Evolutionary conservation across 2,888 invertebrate genomes (phyloP).

Genomic region (Hypercompe scribonia): DNA sequence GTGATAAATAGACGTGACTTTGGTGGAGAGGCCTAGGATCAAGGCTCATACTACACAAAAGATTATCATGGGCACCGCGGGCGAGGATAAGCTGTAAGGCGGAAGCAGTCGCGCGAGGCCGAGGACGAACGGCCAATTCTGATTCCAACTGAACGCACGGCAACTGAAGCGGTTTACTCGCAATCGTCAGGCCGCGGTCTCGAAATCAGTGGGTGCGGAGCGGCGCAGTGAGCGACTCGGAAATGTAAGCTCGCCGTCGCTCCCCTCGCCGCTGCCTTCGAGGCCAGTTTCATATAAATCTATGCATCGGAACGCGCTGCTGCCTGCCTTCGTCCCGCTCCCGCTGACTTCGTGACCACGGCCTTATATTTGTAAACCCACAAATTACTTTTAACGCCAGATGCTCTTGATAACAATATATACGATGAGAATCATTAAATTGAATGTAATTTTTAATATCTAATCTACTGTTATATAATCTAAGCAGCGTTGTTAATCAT

Average conservation of each 20-base stretch:
- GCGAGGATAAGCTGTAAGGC: constrained; percentile 84
- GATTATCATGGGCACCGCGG: constrained; percentile 80
- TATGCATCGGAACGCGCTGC: too few relatives aligned
- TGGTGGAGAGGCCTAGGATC: constrained; percentile 79
- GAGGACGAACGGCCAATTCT: constrained; percentile 82
- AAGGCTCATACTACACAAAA: constrained; percentile 80
- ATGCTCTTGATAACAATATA: constrained; percentile 15
- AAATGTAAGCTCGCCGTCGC: too few relatives aligned
- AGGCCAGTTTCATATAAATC: too few relatives aligned
- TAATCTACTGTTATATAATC: neutral
- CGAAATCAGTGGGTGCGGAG: too few relatives aligned
- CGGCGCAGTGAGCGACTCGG: too few relatives aligned
- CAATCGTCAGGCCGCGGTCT: too few relatives aligned
- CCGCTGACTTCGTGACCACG: too few relatives aligned
- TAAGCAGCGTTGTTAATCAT: constrained; percentile 27
- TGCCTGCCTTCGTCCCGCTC: too few relatives aligned
- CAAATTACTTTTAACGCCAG: constrained; percentile 25
- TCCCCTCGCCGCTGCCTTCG: too few relatives aligned
- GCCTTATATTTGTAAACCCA: constrained; percentile 47
- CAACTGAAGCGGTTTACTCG: constrained; percentile 67
- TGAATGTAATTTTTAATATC: constrained; percentile 11
- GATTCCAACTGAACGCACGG: constrained; percentile 72
- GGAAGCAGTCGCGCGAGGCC: constrained; percentile 83
- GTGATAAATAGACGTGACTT: constrained; percentile 69
- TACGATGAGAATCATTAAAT: neutral